Base-by-base conservation (phyloP, 2,113 vertebrate species). In the Mandrillus leucophaeus region DNA sequence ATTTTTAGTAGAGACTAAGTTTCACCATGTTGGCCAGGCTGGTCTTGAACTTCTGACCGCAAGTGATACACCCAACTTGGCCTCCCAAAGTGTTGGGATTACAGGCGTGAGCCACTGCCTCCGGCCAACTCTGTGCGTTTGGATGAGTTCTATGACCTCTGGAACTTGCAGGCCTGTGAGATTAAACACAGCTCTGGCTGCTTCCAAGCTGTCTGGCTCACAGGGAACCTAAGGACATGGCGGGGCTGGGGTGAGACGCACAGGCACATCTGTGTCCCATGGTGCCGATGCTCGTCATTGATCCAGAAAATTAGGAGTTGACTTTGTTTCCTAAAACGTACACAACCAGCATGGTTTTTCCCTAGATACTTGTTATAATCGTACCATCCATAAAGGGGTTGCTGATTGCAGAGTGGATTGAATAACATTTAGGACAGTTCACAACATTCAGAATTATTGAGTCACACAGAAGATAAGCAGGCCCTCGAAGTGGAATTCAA, bases 281-380 rank as follows among this genome's bases (percentile, higher is more conserved):
- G 32, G 16, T 5, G 7, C 45, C 0, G 0, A 72, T 90, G 61
- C 75, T 61, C 50, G 43, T 89, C 57, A 38, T 2, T 87, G 45
- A 81, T 35, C 14, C 35, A 70, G 94, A 92, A 94, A 95, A 90
- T 64, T 88, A 70, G 11, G 66, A 93, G 38, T 59, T 95, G 61
- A 85, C 32, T 59, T 55, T 80, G 75, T 48, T 78, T 92, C 55
- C 59, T 83, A 90, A 64, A 91, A 48, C 5, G 9, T 88, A 59
- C 3, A 76, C 72, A 95, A n/a, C 20, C 8, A 52, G 6, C 32
- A 1, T 40, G 10, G 5, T 13, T 57, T 89, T 86, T 43, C 27
- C 68, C 40, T 72, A n/a, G 17, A 30, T 57, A 48, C 8, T 66
- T 50, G 38, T 64, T 59, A 55, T 32, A 72, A 80, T 16, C 27